Evolutionary conservation across 2,888 invertebrate genomes (phyloP).

Genomic region (Epinotia demarniana): DNA sequence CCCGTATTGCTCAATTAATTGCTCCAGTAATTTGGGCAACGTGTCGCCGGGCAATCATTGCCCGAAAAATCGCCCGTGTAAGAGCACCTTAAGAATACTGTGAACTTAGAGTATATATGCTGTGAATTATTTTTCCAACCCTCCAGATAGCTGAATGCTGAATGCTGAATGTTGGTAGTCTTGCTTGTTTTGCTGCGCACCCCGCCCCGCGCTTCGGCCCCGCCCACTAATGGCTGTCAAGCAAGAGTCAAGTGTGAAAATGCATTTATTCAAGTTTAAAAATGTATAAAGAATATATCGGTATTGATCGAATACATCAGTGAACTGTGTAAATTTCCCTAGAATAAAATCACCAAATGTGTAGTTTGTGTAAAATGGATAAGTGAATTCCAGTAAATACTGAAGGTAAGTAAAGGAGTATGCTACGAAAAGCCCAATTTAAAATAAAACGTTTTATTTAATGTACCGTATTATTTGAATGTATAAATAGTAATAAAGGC

Average conservation of each 20-base stretch:
- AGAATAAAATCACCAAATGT: conserved; percentile 6
- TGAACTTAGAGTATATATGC: no score
- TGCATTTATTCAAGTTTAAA: conserved; percentile 37
- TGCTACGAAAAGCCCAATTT: not conserved
- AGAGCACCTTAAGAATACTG: no score
- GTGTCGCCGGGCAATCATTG: no score
- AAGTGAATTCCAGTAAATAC: conserved; percentile 8
- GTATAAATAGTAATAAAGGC: not conserved
- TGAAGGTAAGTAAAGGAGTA: conserved; percentile 29
- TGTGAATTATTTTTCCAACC: no score
- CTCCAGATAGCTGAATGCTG: no score
- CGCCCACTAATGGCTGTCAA: conserved; percentile 64
- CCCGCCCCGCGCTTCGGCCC: conserved; percentile 60
- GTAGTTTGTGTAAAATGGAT: conserved; percentile 24
- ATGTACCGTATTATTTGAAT: not conserved
- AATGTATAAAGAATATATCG: conserved; percentile 15
- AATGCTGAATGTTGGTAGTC: conserved; percentile 61
- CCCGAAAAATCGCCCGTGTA: no score
- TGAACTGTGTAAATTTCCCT: conserved; percentile 6
- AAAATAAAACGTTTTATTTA: not conserved
- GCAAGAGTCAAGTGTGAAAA: conserved; percentile 38
- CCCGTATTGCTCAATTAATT: no score
- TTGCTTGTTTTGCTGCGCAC: conserved; percentile 67
- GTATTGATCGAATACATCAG: conserved; percentile 24
- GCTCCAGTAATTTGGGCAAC: no score